Conservation (phyloP, 1,140 invertebrate genomes). For the Andricus grossulariae region DNA sequence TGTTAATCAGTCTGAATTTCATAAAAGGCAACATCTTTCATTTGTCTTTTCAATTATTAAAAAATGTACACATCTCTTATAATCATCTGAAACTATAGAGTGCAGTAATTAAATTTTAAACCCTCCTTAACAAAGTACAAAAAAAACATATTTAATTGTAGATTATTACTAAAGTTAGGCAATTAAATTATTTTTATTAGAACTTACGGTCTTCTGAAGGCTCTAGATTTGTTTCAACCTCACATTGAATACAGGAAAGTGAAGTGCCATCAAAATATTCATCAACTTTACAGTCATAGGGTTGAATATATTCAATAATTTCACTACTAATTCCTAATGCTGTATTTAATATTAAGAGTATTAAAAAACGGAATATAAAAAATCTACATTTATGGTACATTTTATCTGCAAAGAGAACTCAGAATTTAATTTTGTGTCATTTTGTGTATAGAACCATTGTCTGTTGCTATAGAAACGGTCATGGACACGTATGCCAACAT, state of each 20-base stretch:
- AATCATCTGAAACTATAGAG: too few relatives aligned
- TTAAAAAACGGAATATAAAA: slow-evolving; percentile 24
- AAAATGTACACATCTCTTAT: too few relatives aligned
- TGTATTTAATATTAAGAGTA: slow-evolving; percentile 12
- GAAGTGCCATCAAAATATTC: slow-evolving; percentile 64
- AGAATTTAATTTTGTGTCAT: slow-evolving; percentile 22
- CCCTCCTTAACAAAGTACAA: slow-evolving; percentile 10
- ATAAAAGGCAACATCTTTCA: too few relatives aligned
- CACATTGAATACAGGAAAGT: slow-evolving; percentile 63
- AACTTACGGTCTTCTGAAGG: slow-evolving; percentile 63
- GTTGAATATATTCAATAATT: slow-evolving; percentile 56
- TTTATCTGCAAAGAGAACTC: background rate
- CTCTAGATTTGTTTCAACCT: slow-evolving; percentile 59
- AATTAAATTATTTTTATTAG: slow-evolving; percentile 31
- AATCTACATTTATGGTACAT: slow-evolving; percentile 18
- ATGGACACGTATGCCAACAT: background rate
- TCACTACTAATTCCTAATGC: slow-evolving; percentile 42
- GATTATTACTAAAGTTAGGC: slow-evolving; percentile 14
- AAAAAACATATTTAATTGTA: background rate
- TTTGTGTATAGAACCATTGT: background rate
- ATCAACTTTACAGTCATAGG: slow-evolving; percentile 55
- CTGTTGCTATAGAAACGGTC: slow-evolving; percentile 15
- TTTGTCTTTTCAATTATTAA: too few relatives aligned
- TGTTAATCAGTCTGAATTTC: too few relatives aligned
- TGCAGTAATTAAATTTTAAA: too few relatives aligned